Evolutionary conservation across 2,888 invertebrate genomes (phyloP), one percentile per base, ranked within the genome.

Genomic region (Arrhopalites spinosus): DNA sequence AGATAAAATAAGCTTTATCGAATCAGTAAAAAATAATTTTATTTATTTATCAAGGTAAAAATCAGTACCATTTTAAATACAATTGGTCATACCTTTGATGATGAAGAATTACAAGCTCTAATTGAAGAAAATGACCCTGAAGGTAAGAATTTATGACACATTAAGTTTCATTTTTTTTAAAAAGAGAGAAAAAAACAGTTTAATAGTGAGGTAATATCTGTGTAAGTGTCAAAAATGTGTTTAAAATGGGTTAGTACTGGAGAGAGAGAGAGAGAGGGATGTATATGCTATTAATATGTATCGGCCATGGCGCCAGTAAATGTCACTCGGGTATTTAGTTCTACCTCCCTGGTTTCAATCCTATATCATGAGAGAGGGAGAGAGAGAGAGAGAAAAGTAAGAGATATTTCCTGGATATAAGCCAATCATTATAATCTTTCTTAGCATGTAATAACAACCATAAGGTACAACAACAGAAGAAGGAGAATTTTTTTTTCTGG

Each of bases 51-150:
- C n/a, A n/a, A n/a, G 1, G 1, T 11, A 20, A 95, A 96, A 86
- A 93, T 96, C 85, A 92, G 94, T 81, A 95, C 94, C 83, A 95
- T 96, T 84, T 87, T 96, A 80, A 95, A 95, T 86, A 96, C 95
- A 75, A 94, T 96, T 92, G 96, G 96, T 56, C 96, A 96, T 85
- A 90, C 95, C 79, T 96, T 96, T 86, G 96, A 96, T 85, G 95
- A 96, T 85, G 90, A 90, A 67, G 96, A 96, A 86, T 88, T 98
- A 73, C 93, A 94, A 84, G 91, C 92, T 73, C 89, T 97, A 82
- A 95, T 97, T 84, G 91, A 90, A 84, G 93, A 96, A 85, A 93
- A 95, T 85, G 98, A 98, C 88, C 92, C 94, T 66, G 96, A 97
- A 84, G 89, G 92, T 89, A 83, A 1, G 25, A 63, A 25, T 64